Evolutionary conservation across 2,888 invertebrate species (phyloP).

Genomic region (Megamerina dolium): DNA sequence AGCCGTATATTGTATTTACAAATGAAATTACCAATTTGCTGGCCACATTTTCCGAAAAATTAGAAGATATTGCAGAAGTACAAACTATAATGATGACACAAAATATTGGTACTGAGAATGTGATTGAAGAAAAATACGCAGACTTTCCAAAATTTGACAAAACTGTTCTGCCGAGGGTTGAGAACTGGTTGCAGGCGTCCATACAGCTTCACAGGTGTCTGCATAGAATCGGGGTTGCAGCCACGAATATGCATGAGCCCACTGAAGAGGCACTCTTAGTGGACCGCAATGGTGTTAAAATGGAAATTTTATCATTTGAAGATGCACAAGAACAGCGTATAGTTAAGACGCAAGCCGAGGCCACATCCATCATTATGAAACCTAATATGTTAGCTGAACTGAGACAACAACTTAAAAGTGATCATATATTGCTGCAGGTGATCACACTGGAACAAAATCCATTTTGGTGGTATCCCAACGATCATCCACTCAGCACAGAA

Average conservation of each 20-base stretch:
- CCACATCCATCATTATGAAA: constrained; percentile 4
- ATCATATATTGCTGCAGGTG: constrained; percentile 14
- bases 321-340: neutral
- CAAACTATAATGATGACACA: constrained; percentile 11
- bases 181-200: constrained; percentile 20
- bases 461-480: constrained; percentile 34
- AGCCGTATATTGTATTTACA: constrained; percentile 14
- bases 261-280: constrained; percentile 9
- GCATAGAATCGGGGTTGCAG: constrained; percentile 4
- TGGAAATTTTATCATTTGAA: constrained; percentile 15
- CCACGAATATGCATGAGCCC: constrained; percentile 16
- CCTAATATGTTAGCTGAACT: constrained; percentile 10
- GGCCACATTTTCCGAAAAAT: constrained; percentile 10
- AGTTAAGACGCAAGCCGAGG: neutral
- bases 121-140: constrained; percentile 21
- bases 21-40: constrained; percentile 14
- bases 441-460: constrained; percentile 19
- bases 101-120: constrained; percentile 10
- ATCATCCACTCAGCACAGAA: constrained; percentile 17
- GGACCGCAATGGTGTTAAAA: constrained; percentile 1
- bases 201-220: constrained; percentile 13
- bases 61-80: constrained; percentile 19
- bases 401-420: neutral
- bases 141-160: constrained; percentile 23
- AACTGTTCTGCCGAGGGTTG: constrained; percentile 15